A percentile compares a stretch with the other conserved stretches of the same genome.
phyloP scores from a whole-genome alignment of 2,113 vertebrate species.

The Acanthisitta chloris region DNA sequence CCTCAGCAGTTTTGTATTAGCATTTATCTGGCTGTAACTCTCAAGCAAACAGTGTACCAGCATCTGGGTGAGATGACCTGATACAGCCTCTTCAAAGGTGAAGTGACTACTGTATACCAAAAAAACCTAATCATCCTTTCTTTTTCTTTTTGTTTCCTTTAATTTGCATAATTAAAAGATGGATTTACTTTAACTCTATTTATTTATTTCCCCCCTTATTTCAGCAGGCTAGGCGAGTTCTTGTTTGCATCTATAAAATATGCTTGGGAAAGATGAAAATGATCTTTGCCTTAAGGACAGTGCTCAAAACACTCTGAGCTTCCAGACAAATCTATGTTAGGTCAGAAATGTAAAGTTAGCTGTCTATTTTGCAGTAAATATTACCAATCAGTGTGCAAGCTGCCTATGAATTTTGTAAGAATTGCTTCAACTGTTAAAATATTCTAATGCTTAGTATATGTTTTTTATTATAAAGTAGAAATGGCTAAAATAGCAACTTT shows the following conservation, averaged over 20 bases:
- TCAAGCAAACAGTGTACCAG: neutral
- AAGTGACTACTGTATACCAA: neutral
- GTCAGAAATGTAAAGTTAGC: neutral
- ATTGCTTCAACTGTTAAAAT: neutral
- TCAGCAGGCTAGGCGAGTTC: neutral
- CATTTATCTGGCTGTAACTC: neutral
- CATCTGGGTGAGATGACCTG: neutral
- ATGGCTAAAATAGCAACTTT: neutral
- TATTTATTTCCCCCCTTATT: neutral
- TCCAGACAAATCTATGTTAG: neutral
- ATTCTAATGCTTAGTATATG: neutral
- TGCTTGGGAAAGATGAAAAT: constrained; percentile 10
- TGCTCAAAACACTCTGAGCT: neutral
- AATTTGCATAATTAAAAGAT: neutral
- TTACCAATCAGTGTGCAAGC: neutral
- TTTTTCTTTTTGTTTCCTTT: neutral
- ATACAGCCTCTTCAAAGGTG: neutral
- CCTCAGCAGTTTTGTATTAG: neutral
- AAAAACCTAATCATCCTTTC: neutral
- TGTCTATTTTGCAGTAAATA: neutral
- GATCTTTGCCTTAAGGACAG: neutral
- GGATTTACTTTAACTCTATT: neutral
- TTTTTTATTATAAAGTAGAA: neutral
- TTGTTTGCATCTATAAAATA: constrained; percentile 30
- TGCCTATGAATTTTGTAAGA: neutral